Conservation (phyloP, 2,888 invertebrate species). For the Erannis defoliaria region DNA sequence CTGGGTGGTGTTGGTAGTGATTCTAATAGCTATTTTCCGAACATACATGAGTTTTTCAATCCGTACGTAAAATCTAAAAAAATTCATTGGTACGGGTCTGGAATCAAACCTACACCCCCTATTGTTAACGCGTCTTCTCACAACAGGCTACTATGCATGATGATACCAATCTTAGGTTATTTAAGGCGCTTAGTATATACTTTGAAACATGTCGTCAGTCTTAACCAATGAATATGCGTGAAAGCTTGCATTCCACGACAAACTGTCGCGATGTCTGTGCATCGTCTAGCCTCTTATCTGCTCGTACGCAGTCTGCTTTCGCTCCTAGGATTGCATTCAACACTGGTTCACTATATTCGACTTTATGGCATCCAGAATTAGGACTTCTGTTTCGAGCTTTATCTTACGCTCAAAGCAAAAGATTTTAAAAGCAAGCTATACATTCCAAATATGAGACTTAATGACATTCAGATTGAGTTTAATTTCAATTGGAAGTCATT, state of each 20-base stretch:
- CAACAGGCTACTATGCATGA: no score
- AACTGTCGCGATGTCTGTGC: conserved; percentile 60
- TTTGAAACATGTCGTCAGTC: background rate
- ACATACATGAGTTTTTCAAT: no score
- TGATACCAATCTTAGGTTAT: no score
- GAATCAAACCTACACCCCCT: no score
- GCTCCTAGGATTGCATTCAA: conserved; percentile 31
- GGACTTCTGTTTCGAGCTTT: background rate
- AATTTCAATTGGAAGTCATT: conserved; percentile 18
- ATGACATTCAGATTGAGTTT: background rate
- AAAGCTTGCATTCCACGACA: conserved; percentile 29
- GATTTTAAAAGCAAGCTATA: background rate
- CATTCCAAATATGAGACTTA: conserved; percentile 7
- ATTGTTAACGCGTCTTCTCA: no score
- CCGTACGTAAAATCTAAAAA: no score
- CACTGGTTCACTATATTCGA: conserved; percentile 5
- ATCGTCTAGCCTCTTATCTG: conserved; percentile 65
- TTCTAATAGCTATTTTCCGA: no score
- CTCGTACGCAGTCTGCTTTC: conserved; percentile 53
- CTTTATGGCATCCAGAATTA: conserved; percentile 14
- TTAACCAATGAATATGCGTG: conserved; percentile 8
- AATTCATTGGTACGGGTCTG: no score
- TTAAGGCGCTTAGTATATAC: no score
- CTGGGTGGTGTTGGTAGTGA: no score
- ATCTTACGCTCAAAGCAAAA: background rate